Evolutionary conservation across 2,888 invertebrate genomes (phyloP).

Genomic region (Acanthococcus lagerstroemiae): DNA sequence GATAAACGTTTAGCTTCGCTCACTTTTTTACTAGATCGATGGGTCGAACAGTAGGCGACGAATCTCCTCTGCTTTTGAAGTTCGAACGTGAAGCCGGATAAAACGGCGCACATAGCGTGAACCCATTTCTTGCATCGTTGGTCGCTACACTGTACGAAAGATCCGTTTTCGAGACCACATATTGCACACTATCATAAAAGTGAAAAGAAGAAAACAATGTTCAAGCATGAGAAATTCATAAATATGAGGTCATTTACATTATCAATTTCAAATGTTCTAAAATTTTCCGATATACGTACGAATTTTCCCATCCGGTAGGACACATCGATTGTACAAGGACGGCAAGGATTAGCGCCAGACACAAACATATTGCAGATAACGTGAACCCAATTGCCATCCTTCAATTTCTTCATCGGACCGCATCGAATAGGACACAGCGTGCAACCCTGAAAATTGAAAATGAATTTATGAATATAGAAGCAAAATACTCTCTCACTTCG

Average conservation of each 20-base stretch:
- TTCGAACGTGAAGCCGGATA: conserved; percentile 46
- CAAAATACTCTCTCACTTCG: no score
- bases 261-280: background rate
- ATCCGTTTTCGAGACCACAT: conserved; percentile 42
- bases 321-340: background rate
- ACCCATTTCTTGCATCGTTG: conserved; percentile 45
- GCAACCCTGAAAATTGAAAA: conserved; percentile 43
- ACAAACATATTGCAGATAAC: conserved; percentile 27
- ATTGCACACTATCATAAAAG: conserved; percentile 41
- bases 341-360: conserved; percentile 13
- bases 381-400: conserved; percentile 55
- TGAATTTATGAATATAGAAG: background rate
- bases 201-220: background rate
- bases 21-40: conserved; percentile 34
- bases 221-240: background rate
- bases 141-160: conserved; percentile 44
- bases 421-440: conserved; percentile 49
- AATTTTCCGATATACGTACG: background rate
- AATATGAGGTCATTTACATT: background rate
- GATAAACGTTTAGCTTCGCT: background rate
- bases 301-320: conserved; percentile 3
- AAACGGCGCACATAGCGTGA: conserved; percentile 52
- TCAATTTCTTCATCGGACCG: conserved; percentile 55
- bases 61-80: conserved; percentile 34
- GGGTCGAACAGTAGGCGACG: conserved; percentile 34